phyloP scores from a whole-genome alignment of 2,888 invertebrate genomes.

The Athripsodes cinereus region DNA sequence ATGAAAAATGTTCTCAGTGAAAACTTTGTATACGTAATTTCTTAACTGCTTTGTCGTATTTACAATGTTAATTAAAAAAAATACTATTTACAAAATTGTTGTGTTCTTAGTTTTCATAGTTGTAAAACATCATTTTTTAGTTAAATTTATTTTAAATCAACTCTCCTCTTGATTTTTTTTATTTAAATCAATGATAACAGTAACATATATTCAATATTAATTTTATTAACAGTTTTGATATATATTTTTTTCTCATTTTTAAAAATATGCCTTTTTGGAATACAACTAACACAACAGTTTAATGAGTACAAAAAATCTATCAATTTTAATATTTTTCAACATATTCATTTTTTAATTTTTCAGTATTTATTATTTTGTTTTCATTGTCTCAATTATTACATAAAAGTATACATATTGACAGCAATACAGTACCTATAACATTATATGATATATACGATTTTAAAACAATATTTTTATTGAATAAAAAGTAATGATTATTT shows the following conservation, averaged over 20 bases:
- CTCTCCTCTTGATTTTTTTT: background rate
- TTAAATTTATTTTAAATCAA: background rate
- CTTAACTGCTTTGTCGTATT: conserved; percentile 11
- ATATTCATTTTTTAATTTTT: no score
- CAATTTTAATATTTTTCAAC: no score
- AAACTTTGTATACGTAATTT: conserved; percentile 25
- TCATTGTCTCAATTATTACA: no score
- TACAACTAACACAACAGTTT: no score
- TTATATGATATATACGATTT: conserved; percentile 2
- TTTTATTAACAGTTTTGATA: no score
- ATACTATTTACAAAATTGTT: background rate
- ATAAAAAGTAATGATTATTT: background rate
- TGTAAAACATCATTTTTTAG: background rate
- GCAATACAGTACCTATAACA: background rate
- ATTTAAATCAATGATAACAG: background rate
- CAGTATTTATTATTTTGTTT: no score
- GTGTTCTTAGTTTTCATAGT: conserved; percentile 2
- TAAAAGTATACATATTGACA: background rate
- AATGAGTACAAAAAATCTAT: no score
- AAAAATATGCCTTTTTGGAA: no score
- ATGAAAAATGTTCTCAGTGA: conserved; percentile 8
- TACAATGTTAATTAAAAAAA: background rate
- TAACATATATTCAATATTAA: no score
- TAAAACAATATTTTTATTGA: background rate
- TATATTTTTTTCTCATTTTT: no score